Evolutionary conservation across 2,888 invertebrate species (phyloP).

Genomic region (Thymelicus acteon): DNA sequence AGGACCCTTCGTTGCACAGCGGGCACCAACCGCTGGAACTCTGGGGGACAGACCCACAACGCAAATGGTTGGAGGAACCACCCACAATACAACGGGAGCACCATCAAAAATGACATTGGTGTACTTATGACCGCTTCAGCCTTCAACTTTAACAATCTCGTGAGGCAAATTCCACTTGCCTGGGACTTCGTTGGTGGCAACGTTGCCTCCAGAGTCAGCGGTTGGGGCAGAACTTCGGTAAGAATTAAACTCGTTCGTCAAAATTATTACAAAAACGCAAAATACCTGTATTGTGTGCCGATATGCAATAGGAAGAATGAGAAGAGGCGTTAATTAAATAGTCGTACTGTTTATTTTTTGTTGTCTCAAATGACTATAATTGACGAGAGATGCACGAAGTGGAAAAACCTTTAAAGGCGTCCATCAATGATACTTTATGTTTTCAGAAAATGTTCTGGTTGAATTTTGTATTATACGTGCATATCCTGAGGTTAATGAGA

Average conservation of each 20-base stretch:
- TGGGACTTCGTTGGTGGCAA: slow-evolving; percentile 45
- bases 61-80: slow-evolving; percentile 60
- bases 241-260: slow-evolving; percentile 21
- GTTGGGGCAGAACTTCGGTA: slow-evolving; percentile 53
- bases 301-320: no score
- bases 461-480: no score
- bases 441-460: no score
- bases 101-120: slow-evolving; percentile 55
- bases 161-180: slow-evolving; percentile 38
- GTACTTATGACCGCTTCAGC: slow-evolving; percentile 44
- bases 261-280: neutral
- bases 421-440: no score
- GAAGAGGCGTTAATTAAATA: no score
- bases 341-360: no score
- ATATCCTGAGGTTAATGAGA: no score
- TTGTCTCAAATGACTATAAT: no score
- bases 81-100: slow-evolving; percentile 49
- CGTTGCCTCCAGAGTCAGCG: slow-evolving; percentile 47
- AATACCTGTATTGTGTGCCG: no score
- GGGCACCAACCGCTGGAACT: slow-evolving; percentile 63
- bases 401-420: no score
- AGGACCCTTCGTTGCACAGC: slow-evolving; percentile 57
- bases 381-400: no score
- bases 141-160: slow-evolving; percentile 41
- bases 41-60: slow-evolving; percentile 53